A percentile compares a stretch with the other conserved stretches of the same genome.
Evolutionary conservation across 2,113 vertebrate genomes (phyloP).

Genomic region (Recurvirostra avosetta): DNA sequence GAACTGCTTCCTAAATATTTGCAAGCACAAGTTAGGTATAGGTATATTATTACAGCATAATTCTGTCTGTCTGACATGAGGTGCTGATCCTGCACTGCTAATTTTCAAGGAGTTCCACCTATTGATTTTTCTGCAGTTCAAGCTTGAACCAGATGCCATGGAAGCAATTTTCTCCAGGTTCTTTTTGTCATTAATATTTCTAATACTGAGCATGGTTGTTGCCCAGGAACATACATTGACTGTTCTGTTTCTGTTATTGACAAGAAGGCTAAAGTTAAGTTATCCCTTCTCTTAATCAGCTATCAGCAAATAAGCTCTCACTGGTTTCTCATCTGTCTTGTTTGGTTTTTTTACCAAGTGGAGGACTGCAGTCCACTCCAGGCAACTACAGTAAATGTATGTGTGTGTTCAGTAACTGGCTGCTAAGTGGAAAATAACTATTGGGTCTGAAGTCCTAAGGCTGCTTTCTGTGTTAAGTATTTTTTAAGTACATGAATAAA

Average conservation of each 20-base stretch:
- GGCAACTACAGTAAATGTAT: neutral
- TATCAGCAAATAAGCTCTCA: neutral
- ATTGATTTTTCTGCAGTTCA: neutral
- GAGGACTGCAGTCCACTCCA: neutral
- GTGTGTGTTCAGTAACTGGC: neutral
- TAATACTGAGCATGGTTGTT: neutral
- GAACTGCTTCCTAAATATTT: neutral
- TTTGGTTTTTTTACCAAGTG: neutral
- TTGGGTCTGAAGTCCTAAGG: neutral
- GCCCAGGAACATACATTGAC: neutral
- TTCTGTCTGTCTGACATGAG: neutral
- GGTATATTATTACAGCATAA: neutral
- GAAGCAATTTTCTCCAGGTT: neutral
- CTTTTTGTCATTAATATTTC: neutral
- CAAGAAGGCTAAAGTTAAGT: neutral
- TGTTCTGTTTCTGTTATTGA: neutral
- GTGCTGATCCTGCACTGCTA: neutral
- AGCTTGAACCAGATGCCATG: neutral
- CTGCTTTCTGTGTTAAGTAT: neutral
- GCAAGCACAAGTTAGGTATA: neutral
- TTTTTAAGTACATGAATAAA: slow-evolving; percentile 1
- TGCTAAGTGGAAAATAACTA: neutral
- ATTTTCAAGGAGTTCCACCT: neutral
- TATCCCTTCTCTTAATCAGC: neutral
- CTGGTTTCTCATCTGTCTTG: neutral